Evolutionary conservation across 2,888 invertebrate species (phyloP).

Genomic region (Ophioninae sp.): DNA sequence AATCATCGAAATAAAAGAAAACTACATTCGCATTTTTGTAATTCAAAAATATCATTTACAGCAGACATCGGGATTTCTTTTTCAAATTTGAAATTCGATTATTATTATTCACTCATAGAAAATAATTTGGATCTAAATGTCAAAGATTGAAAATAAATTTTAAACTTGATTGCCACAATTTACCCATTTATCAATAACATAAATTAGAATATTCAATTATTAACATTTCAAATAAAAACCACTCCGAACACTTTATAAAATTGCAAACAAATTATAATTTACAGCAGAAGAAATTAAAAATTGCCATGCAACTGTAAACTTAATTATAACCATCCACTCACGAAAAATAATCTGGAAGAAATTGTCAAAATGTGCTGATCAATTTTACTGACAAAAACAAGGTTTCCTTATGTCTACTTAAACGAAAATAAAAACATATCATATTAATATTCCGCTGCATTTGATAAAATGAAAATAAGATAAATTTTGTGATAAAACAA

Average conservation of each 20-base stretch:
- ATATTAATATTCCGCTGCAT: neutral
- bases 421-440: neutral
- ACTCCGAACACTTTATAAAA: too few relatives aligned
- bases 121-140: neutral
- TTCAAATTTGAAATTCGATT: neutral
- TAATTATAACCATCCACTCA: too few relatives aligned
- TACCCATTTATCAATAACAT: too few relatives aligned
- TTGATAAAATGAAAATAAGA: constrained; percentile 22
- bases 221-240: too few relatives aligned
- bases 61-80: neutral
- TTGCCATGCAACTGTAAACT: neutral
- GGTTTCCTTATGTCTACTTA: neutral
- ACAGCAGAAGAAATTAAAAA: too few relatives aligned
- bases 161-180: too few relatives aligned
- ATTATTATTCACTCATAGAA: neutral
- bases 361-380: too few relatives aligned
- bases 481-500: neutral
- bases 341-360: too few relatives aligned
- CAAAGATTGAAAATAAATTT: neutral
- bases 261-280: too few relatives aligned
- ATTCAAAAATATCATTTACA: neutral
- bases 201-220: too few relatives aligned
- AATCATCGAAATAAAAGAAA: neutral
- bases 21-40: neutral
- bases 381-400: neutral